phyloP scores from a whole-genome alignment of 2,888 invertebrate species.

The Deilephila porcellus region DNA sequence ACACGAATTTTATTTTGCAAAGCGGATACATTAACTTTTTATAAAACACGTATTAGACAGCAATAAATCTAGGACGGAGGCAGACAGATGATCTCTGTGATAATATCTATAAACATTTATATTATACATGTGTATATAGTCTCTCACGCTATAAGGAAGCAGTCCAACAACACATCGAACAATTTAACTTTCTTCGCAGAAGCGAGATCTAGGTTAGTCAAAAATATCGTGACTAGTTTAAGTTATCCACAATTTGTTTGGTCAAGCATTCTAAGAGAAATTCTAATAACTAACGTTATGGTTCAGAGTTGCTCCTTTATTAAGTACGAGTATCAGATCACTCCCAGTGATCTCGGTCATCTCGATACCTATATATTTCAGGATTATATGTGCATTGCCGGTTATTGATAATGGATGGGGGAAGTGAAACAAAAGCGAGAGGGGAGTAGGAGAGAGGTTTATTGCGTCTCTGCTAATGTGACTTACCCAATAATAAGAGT shows the following conservation, averaged over 20 bases:
- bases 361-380: too few relatives aligned
- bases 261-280: not conserved
- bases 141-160: conserved; percentile 16
- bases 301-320: not conserved
- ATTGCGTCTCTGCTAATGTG: too few relatives aligned
- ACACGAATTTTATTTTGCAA: not conserved
- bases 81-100: conserved; percentile 18
- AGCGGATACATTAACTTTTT: conserved; percentile 23
- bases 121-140: not conserved
- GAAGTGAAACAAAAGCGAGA: too few relatives aligned
- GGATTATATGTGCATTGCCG: too few relatives aligned
- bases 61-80: conserved; percentile 4
- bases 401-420: too few relatives aligned
- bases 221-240: not conserved
- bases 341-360: too few relatives aligned
- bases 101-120: not conserved
- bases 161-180: not conserved
- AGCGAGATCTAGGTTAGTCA: not conserved
- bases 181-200: conserved; percentile 1
- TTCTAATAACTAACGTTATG: not conserved
- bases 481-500: too few relatives aligned
- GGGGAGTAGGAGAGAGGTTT: too few relatives aligned
- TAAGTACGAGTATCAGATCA: not conserved
- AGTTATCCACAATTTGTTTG: not conserved
- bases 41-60: conserved; percentile 13